These are phyloP conservation scores for Elaeidobius kamerunicus DNA, from an alignment of 2,888 invertebrate genomes.

Conservation along the genomic window DNA sequence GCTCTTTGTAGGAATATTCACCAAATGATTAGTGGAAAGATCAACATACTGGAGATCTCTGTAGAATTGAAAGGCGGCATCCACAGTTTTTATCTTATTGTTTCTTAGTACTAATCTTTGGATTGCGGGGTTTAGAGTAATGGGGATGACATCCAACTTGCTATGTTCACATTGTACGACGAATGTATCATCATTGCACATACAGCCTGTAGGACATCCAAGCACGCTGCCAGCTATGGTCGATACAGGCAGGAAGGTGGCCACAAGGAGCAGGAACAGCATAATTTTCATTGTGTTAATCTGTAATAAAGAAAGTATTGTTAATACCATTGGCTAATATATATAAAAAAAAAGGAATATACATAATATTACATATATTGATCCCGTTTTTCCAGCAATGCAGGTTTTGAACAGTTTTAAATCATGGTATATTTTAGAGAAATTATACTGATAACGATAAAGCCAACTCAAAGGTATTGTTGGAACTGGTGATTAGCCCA, in stretches of 20 bases:
- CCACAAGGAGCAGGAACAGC: slow-evolving; percentile 28
- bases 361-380: too few relatives aligned
- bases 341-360: too few relatives aligned
- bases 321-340: too few relatives aligned
- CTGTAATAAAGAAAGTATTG: slow-evolving; percentile 11
- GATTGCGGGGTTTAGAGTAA: slow-evolving; percentile 87
- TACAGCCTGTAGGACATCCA: slow-evolving; percentile 83
- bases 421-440: too few relatives aligned
- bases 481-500: too few relatives aligned
- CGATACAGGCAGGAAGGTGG: slow-evolving; percentile 33
- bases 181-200: slow-evolving; percentile 85
- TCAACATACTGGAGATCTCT: slow-evolving; percentile 82
- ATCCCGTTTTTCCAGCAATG: too few relatives aligned
- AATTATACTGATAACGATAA: too few relatives aligned
- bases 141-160: slow-evolving; percentile 84
- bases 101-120: slow-evolving; percentile 79
- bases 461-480: too few relatives aligned
- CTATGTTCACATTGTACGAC: slow-evolving; percentile 84
- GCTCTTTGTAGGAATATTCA: slow-evolving; percentile 75
- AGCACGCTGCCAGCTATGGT: slow-evolving; percentile 54
- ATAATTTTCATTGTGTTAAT: slow-evolving; percentile 7
- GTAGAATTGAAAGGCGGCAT: slow-evolving; percentile 87
- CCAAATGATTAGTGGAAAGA: slow-evolving; percentile 78
- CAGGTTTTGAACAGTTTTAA: too few relatives aligned
- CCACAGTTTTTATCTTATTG: slow-evolving; percentile 84